phyloP scores from a whole-genome alignment of 2,888 invertebrate species.

The Tipula confusa region DNA sequence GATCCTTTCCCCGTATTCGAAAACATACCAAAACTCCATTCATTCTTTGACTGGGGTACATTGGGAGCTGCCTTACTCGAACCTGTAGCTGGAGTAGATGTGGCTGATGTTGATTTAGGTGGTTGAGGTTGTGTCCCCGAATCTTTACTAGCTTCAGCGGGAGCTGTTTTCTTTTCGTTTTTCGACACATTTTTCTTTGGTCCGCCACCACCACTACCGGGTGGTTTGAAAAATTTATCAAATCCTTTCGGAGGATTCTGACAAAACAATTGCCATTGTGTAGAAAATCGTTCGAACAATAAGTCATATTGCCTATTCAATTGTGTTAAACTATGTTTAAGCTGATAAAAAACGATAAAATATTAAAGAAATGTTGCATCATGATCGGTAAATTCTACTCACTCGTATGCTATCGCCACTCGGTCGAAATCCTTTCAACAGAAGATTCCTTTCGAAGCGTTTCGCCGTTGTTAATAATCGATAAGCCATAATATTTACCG shows the following conservation, averaged over 20 bases:
- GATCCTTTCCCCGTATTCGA: slow-evolving; percentile 46
- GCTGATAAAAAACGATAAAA: slow-evolving; percentile 40
- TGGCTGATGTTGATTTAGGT: slow-evolving; percentile 41
- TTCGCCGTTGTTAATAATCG: slow-evolving; percentile 57
- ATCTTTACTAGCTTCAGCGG: slow-evolving; percentile 41
- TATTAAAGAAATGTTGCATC: slow-evolving; percentile 29
- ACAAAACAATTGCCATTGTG: slow-evolving; percentile 62
- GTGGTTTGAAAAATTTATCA: slow-evolving; percentile 82
- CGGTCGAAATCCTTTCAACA: not conserved
- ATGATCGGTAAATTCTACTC: not conserved
- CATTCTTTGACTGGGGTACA: slow-evolving; percentile 42
- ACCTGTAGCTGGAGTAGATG: slow-evolving; percentile 39
- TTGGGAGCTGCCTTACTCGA: slow-evolving; percentile 32
- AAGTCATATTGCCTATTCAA: slow-evolving; percentile 35
- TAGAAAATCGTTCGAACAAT: slow-evolving; percentile 38
- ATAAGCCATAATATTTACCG: slow-evolving; percentile 54
- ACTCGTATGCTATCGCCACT: not conserved
- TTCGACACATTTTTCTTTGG: slow-evolving; percentile 46
- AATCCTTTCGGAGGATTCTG: slow-evolving; percentile 88
- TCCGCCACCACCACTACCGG: slow-evolving; percentile 52
- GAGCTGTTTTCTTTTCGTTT: slow-evolving; percentile 42
- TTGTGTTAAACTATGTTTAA: slow-evolving; percentile 45
- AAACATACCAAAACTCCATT: slow-evolving; percentile 62
- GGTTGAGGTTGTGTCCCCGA: slow-evolving; percentile 50
- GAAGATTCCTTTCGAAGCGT: slow-evolving; percentile 53